Base-by-base conservation (phyloP, 2,888 invertebrate genomes). In the Hedychridium roseum region DNA sequence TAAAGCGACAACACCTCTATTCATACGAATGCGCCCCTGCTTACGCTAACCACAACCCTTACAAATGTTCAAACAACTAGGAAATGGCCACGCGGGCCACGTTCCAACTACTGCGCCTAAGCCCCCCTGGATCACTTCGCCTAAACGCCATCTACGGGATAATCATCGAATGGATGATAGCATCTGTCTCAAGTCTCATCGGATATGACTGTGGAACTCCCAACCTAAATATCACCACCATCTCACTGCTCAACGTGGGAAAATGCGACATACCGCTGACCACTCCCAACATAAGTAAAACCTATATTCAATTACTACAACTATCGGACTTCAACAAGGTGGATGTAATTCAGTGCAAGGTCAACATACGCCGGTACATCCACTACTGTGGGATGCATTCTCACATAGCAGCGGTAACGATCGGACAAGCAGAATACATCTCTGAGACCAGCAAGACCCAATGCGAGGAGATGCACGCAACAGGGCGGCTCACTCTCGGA, bases 181-280 rank as follows among this genome's bases (percentile, higher is more conserved):
- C n/a, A n/a, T n/a, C n/a, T n/a, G n/a, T n/a, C n/a, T n/a, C n/a
- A n/a, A n/a, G n/a, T n/a, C n/a, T 32, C 27, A 30, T 38, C 11
- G 34, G 41, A 23, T 50, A 46, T 18, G 50, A 50, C 21, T 50
- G 45, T 20, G 50, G 50, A 9, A 28, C 23, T n/a, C 45, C 11
- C 26, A 30, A 23, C 2, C n/a, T 39, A 7, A 53, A 49, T 15
- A 27, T 53, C 16, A 45, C 49, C 1, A 53, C 53, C 3, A 11
- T 49, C 2, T 38, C 30, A 12, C n/a, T n/a, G n/a, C n/a, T n/a
- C n/a, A n/a, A 17, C 32, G 18, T 37, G 1, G 17, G 28, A 3
- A 23, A 42, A 16, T 44, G 44, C 27, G 37, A 48, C 7, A 9
- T 44, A 1, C 23, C 18, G 3, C 20, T 17, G 14, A 1, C 12